Percentiles rank a stretch among this genome's conserved stretches.
phyloP scores from a whole-genome alignment of 2,113 vertebrate species.

The Cynoglossus semilaevis region DNA sequence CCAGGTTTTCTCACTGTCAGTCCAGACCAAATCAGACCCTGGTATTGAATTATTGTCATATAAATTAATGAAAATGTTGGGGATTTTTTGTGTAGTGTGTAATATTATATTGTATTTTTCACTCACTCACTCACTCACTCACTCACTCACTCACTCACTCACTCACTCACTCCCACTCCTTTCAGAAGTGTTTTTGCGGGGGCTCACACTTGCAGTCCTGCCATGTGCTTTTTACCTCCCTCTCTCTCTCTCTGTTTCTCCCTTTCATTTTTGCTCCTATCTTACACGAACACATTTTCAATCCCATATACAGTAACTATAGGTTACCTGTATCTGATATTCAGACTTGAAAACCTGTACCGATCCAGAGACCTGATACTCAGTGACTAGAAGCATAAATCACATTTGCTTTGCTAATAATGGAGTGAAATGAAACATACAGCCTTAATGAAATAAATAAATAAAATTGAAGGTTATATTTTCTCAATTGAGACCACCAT shows the following conservation, averaged over 20 bases:
- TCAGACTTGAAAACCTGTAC: too few species aligned
- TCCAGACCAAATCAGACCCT: too few species aligned
- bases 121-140: constrained; percentile 36
- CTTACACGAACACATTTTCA: too few species aligned
- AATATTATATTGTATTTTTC: too few species aligned
- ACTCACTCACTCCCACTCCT: constrained; percentile 60
- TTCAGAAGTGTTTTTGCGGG: constrained; percentile 68
- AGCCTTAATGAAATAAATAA: not conserved
- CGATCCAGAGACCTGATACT: too few species aligned
- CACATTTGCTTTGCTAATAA: not conserved
- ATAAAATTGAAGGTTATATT: not conserved
- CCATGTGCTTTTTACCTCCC: constrained; percentile 68
- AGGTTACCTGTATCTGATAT: too few species aligned
- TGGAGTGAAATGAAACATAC: not conserved
- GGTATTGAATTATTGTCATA: too few species aligned
- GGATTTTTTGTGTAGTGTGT: too few species aligned
- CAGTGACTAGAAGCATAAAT: not conserved
- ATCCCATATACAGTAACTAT: too few species aligned
- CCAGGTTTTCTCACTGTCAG: too few species aligned
- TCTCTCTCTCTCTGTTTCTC: constrained; percentile 47
- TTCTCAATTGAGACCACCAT: not conserved
- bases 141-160: constrained; percentile 52
- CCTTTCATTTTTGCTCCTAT: too few species aligned
- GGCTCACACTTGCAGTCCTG: constrained; percentile 69
- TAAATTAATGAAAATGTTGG: too few species aligned